phyloP scores from a whole-genome alignment of 2,113 vertebrate species.

The Rhinolophus ferrumequinum region DNA sequence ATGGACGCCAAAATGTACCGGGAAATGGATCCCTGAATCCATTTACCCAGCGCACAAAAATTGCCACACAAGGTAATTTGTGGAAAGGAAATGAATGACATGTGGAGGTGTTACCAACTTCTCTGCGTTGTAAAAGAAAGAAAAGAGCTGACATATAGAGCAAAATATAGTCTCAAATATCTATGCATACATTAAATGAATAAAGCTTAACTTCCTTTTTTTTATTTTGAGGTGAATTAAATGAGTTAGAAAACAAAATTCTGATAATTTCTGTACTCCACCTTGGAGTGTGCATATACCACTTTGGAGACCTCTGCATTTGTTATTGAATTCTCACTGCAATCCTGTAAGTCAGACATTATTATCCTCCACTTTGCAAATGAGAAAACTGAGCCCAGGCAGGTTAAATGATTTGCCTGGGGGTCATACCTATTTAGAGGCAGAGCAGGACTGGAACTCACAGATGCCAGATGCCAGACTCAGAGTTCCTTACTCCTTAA shows the following conservation, averaged over 20 bases:
- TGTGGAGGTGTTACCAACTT: not conserved
- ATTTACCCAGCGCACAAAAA: not conserved
- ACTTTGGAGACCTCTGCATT: not conserved
- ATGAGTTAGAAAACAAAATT: not conserved
- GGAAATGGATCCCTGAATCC: not conserved
- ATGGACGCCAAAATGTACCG: not conserved
- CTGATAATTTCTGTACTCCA: not conserved
- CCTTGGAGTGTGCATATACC: accelerated
- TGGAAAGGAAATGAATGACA: not conserved
- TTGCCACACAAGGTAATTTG: not conserved
- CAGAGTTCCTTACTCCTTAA: not conserved
- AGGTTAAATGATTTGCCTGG: not conserved
- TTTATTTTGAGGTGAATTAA: not conserved
- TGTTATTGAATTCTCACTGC: not conserved
- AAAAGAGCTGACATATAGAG: not conserved
- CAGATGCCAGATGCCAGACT: not conserved
- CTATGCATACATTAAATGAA: not conserved
- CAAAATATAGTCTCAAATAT: not conserved
- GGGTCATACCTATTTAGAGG: not conserved
- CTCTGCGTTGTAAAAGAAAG: not conserved
- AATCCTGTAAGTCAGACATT: not conserved
- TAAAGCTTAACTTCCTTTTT: not conserved
- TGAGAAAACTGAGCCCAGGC: not conserved
- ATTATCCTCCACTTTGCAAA: not conserved
- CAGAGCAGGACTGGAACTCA: not conserved